These are phyloP conservation scores for Coelinius sp. DNA, from an alignment of 2,888 invertebrate genomes.

Conservation along the genomic window DNA sequence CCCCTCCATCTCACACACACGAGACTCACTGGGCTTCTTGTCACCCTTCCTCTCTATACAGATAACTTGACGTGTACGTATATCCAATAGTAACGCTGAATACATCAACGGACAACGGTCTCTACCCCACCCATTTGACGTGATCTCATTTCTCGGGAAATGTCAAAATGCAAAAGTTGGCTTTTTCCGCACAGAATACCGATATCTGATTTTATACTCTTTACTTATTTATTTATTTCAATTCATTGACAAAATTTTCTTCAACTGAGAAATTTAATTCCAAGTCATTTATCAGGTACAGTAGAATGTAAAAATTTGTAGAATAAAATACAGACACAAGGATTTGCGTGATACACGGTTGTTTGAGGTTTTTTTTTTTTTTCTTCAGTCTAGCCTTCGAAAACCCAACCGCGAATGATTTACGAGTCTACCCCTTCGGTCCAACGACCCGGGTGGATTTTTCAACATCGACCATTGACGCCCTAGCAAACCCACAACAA, in stretches of 20 bases:
- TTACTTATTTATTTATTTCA: conserved; percentile 7
- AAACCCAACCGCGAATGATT: conserved; percentile 41
- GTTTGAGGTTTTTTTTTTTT: conserved; percentile 27
- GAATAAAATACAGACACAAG: not conserved
- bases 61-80: conserved; percentile 19
- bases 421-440: conserved; percentile 38
- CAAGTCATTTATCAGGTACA: not conserved
- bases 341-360: not conserved
- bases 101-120: conserved; percentile 25
- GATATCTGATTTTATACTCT: conserved; percentile 42
- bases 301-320: not conserved
- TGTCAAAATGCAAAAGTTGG: conserved; percentile 59
- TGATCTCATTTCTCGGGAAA: conserved; percentile 43
- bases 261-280: no score
- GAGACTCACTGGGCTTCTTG: not conserved
- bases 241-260: no score
- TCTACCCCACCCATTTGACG: not conserved
- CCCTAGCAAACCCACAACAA: conserved; percentile 26
- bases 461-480: conserved; percentile 37
- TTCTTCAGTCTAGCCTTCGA: conserved; percentile 31
- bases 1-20: conserved; percentile 10
- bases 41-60: conserved; percentile 29
- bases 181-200: conserved; percentile 56
- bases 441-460: conserved; percentile 38
- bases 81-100: conserved; percentile 39